phyloP scores from a whole-genome alignment of 2,888 invertebrate genomes.

The Amblyjoppa fuscipennis region DNA sequence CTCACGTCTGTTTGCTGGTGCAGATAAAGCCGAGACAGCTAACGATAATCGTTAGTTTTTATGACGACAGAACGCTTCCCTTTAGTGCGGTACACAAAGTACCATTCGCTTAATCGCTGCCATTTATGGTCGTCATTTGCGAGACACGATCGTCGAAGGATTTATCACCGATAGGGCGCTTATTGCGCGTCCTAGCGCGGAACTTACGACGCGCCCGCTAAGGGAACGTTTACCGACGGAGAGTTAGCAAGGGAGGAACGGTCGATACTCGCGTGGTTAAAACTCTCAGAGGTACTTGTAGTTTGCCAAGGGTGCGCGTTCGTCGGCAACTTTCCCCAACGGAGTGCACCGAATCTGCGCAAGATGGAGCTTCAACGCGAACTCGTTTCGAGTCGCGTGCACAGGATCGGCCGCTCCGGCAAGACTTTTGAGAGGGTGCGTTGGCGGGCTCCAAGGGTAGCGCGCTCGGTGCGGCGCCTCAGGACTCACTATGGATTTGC shows the following conservation, averaged over 20 bases:
- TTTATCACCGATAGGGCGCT: constrained; percentile 49
- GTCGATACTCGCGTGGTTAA: constrained; percentile 63
- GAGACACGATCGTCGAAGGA: constrained; percentile 12
- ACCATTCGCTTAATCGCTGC: not conserved
- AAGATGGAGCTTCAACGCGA: constrained; percentile 74
- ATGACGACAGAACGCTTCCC: not conserved
- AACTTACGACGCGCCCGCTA: not conserved
- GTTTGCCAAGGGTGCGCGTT: constrained; percentile 21
- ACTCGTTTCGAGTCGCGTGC: constrained; percentile 37
- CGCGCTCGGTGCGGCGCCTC: constrained; percentile 69
- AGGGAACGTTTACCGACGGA: constrained; percentile 62
- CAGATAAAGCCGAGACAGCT: not conserved
- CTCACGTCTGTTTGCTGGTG: not conserved
- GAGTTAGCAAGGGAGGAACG: not conserved
- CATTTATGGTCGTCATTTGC: constrained; percentile 28
- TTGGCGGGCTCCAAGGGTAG: constrained; percentile 66
- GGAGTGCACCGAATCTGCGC: constrained; percentile 60
- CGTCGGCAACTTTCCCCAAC: constrained; percentile 61
- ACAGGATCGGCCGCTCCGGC: constrained; percentile 28
- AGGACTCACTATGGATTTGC: constrained; percentile 82
- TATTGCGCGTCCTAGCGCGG: not conserved
- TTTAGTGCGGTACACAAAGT: not conserved
- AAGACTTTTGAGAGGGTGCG: constrained; percentile 58
- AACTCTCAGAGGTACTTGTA: constrained; percentile 34
- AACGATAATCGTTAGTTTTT: constrained; percentile 4